phyloP scores from a whole-genome alignment of 2,888 invertebrate genomes.

The Punctoribates punctum region DNA sequence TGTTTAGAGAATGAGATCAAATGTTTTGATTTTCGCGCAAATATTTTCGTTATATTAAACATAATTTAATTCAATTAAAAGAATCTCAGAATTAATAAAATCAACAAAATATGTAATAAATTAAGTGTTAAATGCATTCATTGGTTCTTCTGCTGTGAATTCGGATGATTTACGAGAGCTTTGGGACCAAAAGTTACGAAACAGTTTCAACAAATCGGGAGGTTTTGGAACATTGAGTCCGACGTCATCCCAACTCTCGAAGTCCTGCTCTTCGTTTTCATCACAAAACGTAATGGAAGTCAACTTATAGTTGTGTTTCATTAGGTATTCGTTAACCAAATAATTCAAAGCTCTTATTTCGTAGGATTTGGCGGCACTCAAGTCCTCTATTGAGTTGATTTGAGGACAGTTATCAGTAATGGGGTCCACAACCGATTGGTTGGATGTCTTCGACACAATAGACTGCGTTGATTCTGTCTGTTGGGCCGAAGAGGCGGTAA shows the following conservation, averaged over 20 bases:
- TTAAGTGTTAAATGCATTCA: background rate
- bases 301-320: slow-evolving; percentile 73
- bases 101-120: background rate
- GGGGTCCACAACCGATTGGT: background rate
- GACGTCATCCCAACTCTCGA: slow-evolving; percentile 89
- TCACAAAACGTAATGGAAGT: slow-evolving; percentile 86
- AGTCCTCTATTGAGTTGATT: background rate
- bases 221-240: slow-evolving; percentile 79
- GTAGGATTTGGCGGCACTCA: slow-evolving; percentile 65
- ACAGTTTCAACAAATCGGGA: slow-evolving; percentile 63
- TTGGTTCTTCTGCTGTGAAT: background rate
- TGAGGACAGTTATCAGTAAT: background rate
- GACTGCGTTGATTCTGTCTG: background rate
- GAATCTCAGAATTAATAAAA: background rate
- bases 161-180: slow-evolving; percentile 7
- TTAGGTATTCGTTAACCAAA: slow-evolving; percentile 77
- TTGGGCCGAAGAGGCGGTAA: slow-evolving; percentile 60
- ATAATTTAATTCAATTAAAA: background rate
- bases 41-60: background rate
- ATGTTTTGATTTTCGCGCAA: background rate
- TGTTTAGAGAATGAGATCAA: slow-evolving; percentile 6
- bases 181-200: slow-evolving; percentile 48
- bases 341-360: slow-evolving; percentile 79
- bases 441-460: slow-evolving; percentile 8
- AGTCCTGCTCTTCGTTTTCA: slow-evolving; percentile 85